Evolutionary conservation across 2,888 invertebrate genomes (phyloP).

Genomic region (Galeopsomyia nigrocyanea): DNA sequence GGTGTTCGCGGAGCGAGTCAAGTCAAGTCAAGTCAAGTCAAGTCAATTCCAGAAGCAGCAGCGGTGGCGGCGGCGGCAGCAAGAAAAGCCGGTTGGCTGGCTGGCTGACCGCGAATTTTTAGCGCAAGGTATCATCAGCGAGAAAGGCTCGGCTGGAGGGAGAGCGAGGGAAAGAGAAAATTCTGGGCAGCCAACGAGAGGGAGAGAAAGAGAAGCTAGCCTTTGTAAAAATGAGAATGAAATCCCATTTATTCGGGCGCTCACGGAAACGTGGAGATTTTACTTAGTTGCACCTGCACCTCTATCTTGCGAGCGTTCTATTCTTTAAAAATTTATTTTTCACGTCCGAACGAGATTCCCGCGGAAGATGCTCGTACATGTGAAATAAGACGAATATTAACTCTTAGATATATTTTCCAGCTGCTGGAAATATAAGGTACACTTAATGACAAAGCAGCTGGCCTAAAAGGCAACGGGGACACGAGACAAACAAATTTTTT

Average conservation of each 20-base stretch:
- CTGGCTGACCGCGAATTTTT: slow-evolving; percentile 14
- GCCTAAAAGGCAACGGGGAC: too few relatives aligned
- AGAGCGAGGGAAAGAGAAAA: slow-evolving; percentile 10
- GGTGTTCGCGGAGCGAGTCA: too few relatives aligned
- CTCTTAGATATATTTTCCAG: too few relatives aligned
- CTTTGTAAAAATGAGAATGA: slow-evolving; percentile 44
- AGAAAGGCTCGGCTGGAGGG: background rate
- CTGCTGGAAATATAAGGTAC: too few relatives aligned
- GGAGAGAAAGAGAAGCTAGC: slow-evolving; percentile 14
- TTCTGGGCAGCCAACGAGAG: background rate
- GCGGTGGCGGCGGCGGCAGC: too few relatives aligned
- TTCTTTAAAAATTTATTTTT: slow-evolving; percentile 44
- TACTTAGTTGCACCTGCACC: slow-evolving; percentile 18
- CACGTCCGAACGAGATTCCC: background rate
- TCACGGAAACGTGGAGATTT: slow-evolving; percentile 40
- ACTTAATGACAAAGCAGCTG: too few relatives aligned
- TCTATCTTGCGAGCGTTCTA: slow-evolving; percentile 22
- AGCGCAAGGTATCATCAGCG: slow-evolving; percentile 19
- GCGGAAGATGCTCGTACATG: background rate
- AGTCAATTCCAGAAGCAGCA: too few relatives aligned
- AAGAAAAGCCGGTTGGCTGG: background rate
- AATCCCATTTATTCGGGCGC: slow-evolving; percentile 44
- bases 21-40: too few relatives aligned
- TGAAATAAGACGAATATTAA: too few relatives aligned
- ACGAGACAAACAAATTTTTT: too few relatives aligned